Evolutionary conservation across 2,797 vertebrate species (phyloP), one percentile per base, ranked within the genome.

Genomic region (Esox masquinongy): DNA sequence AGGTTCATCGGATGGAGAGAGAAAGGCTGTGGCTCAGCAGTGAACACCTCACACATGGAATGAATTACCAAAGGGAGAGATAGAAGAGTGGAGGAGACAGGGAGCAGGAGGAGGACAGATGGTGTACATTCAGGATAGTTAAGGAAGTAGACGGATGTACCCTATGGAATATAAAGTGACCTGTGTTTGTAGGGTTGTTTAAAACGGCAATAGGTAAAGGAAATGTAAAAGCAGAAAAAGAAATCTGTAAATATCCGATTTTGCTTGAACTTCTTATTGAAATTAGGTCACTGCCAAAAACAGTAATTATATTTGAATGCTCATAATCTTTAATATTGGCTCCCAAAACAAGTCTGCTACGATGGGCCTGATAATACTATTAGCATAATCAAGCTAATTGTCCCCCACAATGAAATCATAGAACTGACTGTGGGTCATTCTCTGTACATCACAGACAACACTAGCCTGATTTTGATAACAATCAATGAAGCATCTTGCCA

Each of bases 41-140:
- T 74, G 82, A 86, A 68, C 36, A 47, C 78, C 78, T 80, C 82
- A 84, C 92, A 94, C 93, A 93, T 93, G 93, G 83, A 74, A 90
- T 88, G 73, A 79, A 94, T 94, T 95, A 94, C 79, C 77, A 36
- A 72, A 61, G 77, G 26, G 80, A 82, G 84, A 79, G 79, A 87
- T 82, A 85, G 70, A 19, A 75, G 63, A 76, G 59, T 3, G 49
- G 72, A 75, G 74, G 39, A 68, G 73, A 82, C 73, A 68, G 74
- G 50, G 71, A 59, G 74, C 74, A 50, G 66, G 26, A 53, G 73
- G 56, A 71, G 64, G 73, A 77, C 49, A 68, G 29, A 53, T 67
- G 76, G 75, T 74, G 73, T 12, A n/a, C 81, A 74, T 74, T 77
- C 78, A 85, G 75, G 82, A 89, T 82, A 85, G 88, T 81, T 83